Conservation (phyloP, 2,113 vertebrate genomes). For the Amia ocellicauda region DNA sequence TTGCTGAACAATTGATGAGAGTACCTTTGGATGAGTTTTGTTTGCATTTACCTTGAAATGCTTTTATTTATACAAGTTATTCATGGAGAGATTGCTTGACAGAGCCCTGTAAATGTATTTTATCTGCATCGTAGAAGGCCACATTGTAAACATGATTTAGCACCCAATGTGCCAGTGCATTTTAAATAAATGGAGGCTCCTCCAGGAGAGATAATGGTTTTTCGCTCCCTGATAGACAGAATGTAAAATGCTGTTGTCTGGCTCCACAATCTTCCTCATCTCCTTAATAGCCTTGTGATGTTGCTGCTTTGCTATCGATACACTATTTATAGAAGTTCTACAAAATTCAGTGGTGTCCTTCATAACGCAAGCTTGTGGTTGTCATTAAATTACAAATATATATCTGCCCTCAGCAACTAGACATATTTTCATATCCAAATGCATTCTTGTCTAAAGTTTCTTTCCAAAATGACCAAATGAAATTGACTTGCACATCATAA, state of each 20-base stretch:
- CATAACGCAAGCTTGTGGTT: too few relatives aligned
- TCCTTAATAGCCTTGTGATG: too few relatives aligned
- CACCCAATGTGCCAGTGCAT: conserved; percentile 16
- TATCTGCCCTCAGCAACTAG: too few relatives aligned
- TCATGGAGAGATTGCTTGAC: conserved; percentile 20
- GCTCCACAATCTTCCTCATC: conserved; percentile 3
- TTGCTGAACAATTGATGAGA: too few relatives aligned
- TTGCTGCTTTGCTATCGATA: too few relatives aligned
- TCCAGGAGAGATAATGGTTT: conserved; percentile 21
- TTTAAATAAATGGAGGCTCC: conserved; percentile 25
- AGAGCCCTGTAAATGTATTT: conserved; percentile 18
- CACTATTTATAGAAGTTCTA: too few relatives aligned
- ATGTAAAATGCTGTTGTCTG: conserved; percentile 17
- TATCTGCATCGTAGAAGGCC: conserved; percentile 13
- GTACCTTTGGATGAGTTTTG: not conserved
- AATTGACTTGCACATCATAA: too few relatives aligned
- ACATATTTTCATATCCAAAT: too few relatives aligned
- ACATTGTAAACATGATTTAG: conserved; percentile 23
- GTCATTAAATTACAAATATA: too few relatives aligned
- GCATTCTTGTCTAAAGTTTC: too few relatives aligned
- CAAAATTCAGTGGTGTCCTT: too few relatives aligned
- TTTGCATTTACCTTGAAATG: conserved; percentile 20
- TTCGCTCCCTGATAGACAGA: conserved; percentile 20
- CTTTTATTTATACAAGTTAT: conserved; percentile 7
- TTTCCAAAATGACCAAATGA: too few relatives aligned